Percentiles rank a stretch among this genome's conserved stretches.
Conservation (phyloP, 2,797 vertebrate species). For the Margarornis squamiger region DNA sequence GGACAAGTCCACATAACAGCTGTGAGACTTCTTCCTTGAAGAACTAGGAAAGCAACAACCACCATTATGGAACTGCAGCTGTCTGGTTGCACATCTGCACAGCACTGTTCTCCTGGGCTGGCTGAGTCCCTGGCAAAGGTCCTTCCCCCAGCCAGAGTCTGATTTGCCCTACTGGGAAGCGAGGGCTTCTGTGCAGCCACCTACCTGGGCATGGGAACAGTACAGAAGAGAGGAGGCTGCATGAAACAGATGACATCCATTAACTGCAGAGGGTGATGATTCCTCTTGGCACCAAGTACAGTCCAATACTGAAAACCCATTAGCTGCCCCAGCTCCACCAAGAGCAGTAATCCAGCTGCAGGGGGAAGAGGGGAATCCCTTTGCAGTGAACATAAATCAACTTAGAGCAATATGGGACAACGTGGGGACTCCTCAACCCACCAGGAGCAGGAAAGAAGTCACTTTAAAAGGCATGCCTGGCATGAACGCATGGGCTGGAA, state of each 20-base stretch:
- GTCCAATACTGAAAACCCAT: background rate
- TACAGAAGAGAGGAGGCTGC: background rate
- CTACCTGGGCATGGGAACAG: background rate
- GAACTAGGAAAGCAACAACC: background rate
- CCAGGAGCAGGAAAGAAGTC: background rate
- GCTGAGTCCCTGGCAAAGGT: background rate
- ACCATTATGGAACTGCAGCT: background rate
- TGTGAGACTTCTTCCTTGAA: background rate
- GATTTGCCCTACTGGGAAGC: background rate
- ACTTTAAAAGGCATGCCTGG: background rate
- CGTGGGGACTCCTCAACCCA: background rate
- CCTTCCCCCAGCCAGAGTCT: background rate
- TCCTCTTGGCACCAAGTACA: background rate
- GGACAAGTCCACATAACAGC: background rate
- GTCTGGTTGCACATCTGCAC: background rate
- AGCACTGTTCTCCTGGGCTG: background rate
- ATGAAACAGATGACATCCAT: background rate
- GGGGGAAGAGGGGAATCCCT: background rate
- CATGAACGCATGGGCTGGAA: accelerated
- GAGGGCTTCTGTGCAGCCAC: background rate
- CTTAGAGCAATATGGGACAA: background rate
- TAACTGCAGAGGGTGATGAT: background rate
- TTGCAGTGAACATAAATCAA: background rate
- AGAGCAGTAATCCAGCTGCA: background rate
- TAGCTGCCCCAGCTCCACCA: background rate